Conservation (phyloP, 2,797 vertebrate genomes). For the Sebastes steindachneri region DNA sequence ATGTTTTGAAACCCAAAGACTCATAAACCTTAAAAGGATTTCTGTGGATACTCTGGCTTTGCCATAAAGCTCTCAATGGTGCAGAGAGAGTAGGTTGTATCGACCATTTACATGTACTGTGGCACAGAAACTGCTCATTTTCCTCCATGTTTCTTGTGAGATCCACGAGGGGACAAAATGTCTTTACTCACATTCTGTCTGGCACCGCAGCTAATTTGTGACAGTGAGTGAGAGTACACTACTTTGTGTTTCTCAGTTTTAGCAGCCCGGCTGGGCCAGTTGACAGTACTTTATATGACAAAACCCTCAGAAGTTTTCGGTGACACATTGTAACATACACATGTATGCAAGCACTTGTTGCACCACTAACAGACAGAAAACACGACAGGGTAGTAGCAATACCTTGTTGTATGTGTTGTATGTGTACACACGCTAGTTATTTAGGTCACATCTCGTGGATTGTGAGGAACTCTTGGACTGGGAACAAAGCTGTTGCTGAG, state of each 20-base stretch:
- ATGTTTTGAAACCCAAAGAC: conserved; percentile 26
- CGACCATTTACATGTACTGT: neutral
- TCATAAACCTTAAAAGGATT: neutral
- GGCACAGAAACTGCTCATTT: neutral
- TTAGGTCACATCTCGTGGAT: neutral
- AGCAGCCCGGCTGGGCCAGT: conserved; percentile 11
- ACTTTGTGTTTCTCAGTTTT: conserved; percentile 27
- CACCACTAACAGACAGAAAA: neutral
- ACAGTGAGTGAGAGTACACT: conserved; percentile 2
- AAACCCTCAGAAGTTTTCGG: neutral
- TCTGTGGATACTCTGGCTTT: neutral
- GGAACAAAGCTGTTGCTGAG: neutral
- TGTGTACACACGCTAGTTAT: conserved; percentile 3
- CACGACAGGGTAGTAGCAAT: neutral
- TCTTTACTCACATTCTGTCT: conserved; percentile 22
- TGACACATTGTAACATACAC: neutral
- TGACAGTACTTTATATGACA: neutral
- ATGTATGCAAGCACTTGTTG: neutral
- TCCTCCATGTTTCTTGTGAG: neutral
- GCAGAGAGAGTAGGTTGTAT: neutral
- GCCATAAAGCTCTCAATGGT: neutral
- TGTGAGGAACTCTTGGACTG: conserved; percentile 2
- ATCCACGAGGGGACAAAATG: conserved; percentile 2
- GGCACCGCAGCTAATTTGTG: neutral
- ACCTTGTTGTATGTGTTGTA: neutral